Percentiles rank a stretch among this genome's conserved stretches.
These are phyloP conservation scores for Balaenoptera acutorostrata DNA, from an alignment of 2,113 vertebrate species.

Conservation along the genomic window DNA sequence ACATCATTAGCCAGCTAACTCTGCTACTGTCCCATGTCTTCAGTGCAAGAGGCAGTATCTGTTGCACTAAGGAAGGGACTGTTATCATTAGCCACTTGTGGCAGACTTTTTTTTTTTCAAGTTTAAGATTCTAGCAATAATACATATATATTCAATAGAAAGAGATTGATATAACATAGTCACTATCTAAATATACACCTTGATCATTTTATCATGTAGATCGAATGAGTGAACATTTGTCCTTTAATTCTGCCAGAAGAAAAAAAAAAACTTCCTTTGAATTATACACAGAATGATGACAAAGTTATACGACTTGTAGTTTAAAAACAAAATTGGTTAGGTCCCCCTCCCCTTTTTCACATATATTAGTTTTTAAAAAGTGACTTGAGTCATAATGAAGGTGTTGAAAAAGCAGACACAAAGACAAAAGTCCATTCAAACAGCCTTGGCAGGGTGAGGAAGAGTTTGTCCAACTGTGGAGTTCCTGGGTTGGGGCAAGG, in stretches of 20 bases:
- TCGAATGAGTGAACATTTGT: neutral
- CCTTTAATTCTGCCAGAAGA: conserved; percentile 20
- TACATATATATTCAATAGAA: neutral
- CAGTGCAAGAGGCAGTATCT: neutral
- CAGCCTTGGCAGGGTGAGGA: neutral
- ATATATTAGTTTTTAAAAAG: neutral
- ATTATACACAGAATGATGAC: neutral
- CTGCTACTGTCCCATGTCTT: neutral
- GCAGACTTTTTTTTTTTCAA: conserved; percentile 24
- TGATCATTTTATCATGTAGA: neutral
- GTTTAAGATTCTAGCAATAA: neutral
- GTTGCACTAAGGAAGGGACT: neutral
- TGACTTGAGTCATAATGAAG: neutral
- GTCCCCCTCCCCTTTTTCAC: neutral
- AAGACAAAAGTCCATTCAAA: neutral
- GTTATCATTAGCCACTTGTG: neutral
- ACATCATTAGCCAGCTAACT: neutral
- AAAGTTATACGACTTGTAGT: neutral
- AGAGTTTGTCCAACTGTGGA: neutral
- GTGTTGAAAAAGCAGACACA: neutral
- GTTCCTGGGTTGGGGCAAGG: neutral
- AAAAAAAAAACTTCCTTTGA: neutral
- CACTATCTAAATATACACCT: neutral
- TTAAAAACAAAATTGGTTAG: conserved; percentile 15
- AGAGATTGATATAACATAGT: neutral